phyloP scores from a whole-genome alignment of 2,888 invertebrate genomes.

The Pristionchus japonicus region DNA sequence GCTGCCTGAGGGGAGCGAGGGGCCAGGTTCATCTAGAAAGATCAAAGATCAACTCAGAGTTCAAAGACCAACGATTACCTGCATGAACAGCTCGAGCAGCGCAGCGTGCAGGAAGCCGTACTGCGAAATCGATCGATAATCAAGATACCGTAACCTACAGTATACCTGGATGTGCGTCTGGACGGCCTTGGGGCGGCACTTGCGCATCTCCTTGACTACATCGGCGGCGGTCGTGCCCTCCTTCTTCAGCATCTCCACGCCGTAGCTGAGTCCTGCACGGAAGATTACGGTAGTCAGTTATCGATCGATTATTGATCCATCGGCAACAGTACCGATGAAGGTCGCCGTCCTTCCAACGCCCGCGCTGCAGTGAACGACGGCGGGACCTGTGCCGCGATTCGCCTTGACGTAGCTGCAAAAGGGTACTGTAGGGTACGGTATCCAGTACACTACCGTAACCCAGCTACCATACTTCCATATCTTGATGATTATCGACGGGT shows the following conservation, averaged over 20 bases:
- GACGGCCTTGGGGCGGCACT: not conserved
- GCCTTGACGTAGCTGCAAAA: constrained; percentile 1
- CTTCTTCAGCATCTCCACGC: not conserved
- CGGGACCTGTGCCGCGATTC: not conserved
- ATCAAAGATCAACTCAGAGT: not conserved
- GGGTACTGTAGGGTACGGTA: not conserved
- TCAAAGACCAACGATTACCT: not conserved
- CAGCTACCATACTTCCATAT: constrained; percentile 24
- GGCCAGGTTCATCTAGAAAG: not conserved
- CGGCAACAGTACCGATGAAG: constrained; percentile 18
- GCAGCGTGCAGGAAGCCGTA: not conserved
- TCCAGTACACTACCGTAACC: not conserved
- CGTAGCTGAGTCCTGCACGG: constrained; percentile 37
- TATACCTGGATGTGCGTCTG: constrained; percentile 21
- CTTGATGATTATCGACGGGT: not conserved
- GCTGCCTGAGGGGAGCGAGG: not conserved
- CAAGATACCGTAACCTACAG: not conserved
- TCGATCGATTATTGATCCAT: not conserved
- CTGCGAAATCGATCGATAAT: not conserved
- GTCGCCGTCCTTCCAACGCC: constrained; percentile 43
- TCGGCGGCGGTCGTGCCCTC: not conserved
- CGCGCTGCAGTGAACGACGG: constrained; percentile 38
- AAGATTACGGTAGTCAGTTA: constrained; percentile 22
- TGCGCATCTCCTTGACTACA: constrained; percentile 11
- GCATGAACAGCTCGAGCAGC: not conserved